Evolutionary conservation across 2,113 vertebrate species (phyloP), one percentile per base, ranked within the genome.

Genomic region (Psettodes erumei): DNA sequence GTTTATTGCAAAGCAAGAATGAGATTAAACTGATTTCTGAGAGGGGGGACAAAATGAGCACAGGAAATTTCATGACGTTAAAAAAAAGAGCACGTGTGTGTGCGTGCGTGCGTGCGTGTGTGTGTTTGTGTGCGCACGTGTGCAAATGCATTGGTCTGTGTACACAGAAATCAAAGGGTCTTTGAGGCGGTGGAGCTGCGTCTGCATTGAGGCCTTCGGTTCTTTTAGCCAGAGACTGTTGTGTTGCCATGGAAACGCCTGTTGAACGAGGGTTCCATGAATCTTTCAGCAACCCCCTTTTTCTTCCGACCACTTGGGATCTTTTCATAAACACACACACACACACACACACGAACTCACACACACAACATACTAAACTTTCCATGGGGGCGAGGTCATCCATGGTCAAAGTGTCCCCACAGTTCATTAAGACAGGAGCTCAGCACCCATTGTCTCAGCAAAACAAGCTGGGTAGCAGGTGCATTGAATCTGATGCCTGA

Each of bases 201-300:
- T 84, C 83, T 88, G 77, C 76, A 79, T 73, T 5, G 82, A 91
- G 89, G 86, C 88, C 87, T 89, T 89, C 79, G 53, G 86, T 87
- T 85, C 82, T 89, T 75, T 84, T 68, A 85, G 89, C 86, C 83
- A 80, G 84, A 88, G 85, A 90, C 69, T 38, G 76, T 88, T 87
- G 90, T 64, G 91, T 93, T 93, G 89, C 90, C 83, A 93, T 92
- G 87, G 91, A 88, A 89, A 93, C 89, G 86, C 89, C 89, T 91
- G 89, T 92, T 92, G 90, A 91, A 81, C 79, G 59, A 86, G 80
- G 84, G 80, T 90, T 86, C 64, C 86, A 91, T 93, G 86, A 92
- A 92, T 90, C 81, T 89, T 92, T 92, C 89, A 90, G 80, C 71
- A 88, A 66, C 74, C 62, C 53, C 70, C 33, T 81, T 88, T 84